These are phyloP conservation scores for Urocyon cinereoargenteus DNA, from an alignment of 2,797 vertebrate species.

Conservation along the genomic window DNA sequence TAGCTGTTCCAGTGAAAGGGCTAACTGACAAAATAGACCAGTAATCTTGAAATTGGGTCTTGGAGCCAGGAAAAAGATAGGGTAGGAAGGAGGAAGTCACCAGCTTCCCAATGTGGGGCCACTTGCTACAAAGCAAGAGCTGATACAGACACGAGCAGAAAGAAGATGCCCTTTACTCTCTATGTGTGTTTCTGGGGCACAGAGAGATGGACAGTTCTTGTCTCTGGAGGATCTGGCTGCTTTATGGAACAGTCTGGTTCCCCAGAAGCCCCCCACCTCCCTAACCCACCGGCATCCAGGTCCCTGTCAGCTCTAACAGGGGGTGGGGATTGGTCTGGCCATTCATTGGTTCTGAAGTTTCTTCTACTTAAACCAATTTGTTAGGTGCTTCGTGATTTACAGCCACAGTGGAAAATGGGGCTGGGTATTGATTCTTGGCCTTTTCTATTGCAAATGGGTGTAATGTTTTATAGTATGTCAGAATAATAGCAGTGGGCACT, in stretches of 20 bases:
- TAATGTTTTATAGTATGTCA: constrained; percentile 93
- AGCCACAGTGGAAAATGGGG: constrained; percentile 88
- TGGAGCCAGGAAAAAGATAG: not conserved
- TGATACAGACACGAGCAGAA: not conserved
- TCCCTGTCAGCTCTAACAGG: constrained; percentile 81
- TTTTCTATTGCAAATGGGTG: constrained; percentile 91
- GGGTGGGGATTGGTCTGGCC: constrained; percentile 81
- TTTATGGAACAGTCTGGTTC: not conserved
- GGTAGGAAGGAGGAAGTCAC: not conserved
- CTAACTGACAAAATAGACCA: constrained; percentile 5
- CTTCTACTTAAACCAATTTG: constrained; percentile 91
- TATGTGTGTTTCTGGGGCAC: not conserved
- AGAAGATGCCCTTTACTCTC: not conserved
- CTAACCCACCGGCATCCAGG: not conserved
- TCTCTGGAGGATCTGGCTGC: not conserved
- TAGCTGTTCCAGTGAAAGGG: constrained; percentile 29
- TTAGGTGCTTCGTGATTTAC: constrained; percentile 90
- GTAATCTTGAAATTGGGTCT: constrained; percentile 18
- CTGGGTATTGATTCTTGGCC: constrained; percentile 92
- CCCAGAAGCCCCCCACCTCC: not conserved
- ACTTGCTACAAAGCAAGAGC: not conserved
- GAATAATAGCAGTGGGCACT: constrained; percentile 91
- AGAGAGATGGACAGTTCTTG: not conserved
- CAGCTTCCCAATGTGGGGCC: not conserved
- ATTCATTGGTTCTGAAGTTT: constrained; percentile 89